Evolutionary conservation across 2,888 invertebrate species (phyloP).

Genomic region (Lysandra bellargus): DNA sequence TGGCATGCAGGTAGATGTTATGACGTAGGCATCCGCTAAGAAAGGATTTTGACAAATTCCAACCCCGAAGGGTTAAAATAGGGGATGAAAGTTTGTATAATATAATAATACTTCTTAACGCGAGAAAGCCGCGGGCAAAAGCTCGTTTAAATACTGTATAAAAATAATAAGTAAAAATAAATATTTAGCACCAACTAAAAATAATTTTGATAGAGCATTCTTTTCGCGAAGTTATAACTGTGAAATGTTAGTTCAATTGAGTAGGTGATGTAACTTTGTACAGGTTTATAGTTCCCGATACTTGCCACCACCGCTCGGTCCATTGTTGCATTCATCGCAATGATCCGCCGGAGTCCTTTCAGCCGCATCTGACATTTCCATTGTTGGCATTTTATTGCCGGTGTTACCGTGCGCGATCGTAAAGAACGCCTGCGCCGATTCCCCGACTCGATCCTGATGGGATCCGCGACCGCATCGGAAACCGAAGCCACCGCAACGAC

Average conservation of each 20-base stretch:
- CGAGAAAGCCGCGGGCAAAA: too few species aligned
- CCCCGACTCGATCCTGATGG: conserved; percentile 64
- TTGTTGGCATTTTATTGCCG: conserved; percentile 79
- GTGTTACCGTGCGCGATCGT: conserved; percentile 77
- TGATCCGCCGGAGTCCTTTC: conserved; percentile 72
- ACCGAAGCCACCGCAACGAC: conserved; percentile 73
- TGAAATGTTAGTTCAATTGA: conserved; percentile 28
- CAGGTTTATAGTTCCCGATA: conserved; percentile 65
- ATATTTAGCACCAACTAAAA: neutral
- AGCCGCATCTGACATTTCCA: conserved; percentile 76
- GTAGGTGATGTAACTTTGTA: conserved; percentile 55
- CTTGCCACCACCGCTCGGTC: conserved; percentile 74
- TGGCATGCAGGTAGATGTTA: too few species aligned
- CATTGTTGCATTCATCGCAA: conserved; percentile 78
- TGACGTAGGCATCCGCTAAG: too few species aligned
- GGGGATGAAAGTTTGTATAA: too few species aligned
- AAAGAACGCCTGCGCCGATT: conserved; percentile 75
- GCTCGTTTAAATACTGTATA: too few species aligned
- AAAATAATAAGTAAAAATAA: neutral
- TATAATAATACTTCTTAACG: too few species aligned
- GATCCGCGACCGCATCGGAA: conserved; percentile 72
- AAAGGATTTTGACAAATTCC: too few species aligned
- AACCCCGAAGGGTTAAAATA: too few species aligned
- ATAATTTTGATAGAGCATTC: conserved; percentile 10
- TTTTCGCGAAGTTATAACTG: conserved; percentile 41